Conservation (phyloP, 2,888 invertebrate genomes). For the Pandemis corylana region DNA sequence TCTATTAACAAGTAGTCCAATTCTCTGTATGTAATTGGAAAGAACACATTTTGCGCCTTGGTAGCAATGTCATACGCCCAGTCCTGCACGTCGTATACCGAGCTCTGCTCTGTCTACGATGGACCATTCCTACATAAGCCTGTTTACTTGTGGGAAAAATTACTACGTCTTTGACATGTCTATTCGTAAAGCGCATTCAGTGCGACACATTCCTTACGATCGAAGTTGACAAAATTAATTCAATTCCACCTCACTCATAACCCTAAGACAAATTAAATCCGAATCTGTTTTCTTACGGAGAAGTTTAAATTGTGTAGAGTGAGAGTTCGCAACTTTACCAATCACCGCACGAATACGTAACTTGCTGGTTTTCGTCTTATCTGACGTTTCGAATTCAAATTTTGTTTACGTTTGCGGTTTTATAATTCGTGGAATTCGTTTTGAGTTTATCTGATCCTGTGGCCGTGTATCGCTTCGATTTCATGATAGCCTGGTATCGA, state of each 20-base stretch:
- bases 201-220: background rate
- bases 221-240: constrained; percentile 7
- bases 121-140: no score
- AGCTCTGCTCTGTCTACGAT: no score
- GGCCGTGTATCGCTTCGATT: background rate
- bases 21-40: no score
- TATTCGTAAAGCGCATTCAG: background rate
- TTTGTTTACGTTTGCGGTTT: constrained; percentile 26
- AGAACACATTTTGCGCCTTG: no score
- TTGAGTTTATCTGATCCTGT: background rate
- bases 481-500: background rate
- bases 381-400: constrained; percentile 12
- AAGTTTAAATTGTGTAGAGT: constrained; percentile 39
- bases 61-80: no score
- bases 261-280: constrained; percentile 32
- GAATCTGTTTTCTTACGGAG: constrained; percentile 34
- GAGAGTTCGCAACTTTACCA: constrained; percentile 36
- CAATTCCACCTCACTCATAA: constrained; percentile 25
- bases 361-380: constrained; percentile 28
- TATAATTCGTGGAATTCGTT: constrained; percentile 15
- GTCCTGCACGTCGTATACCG: no score
- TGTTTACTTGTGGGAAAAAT: no score
- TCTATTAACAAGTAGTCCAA: no score
- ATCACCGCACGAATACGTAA: constrained; percentile 26
- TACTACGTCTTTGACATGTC: background rate